Evolutionary conservation across 1,140 invertebrate species (phyloP), one percentile per base, ranked within the genome.

Genomic region (Ctenoplectra terminalis): DNA sequence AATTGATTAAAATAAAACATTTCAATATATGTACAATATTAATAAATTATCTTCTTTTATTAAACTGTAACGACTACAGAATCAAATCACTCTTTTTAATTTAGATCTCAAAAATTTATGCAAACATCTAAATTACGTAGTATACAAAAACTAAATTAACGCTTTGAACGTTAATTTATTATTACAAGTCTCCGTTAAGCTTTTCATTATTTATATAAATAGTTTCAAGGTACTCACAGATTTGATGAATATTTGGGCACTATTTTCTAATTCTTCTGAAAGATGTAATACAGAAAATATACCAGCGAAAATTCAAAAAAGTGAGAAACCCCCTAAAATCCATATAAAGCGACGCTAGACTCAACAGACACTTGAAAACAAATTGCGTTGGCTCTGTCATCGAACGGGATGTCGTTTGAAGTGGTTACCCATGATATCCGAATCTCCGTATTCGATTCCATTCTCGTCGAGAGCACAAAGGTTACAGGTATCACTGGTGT

Each of bases 391-490:
- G 15, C n/a, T 48, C 40, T 48, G 40, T 61, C 71, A 74, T 60
- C 54, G 29, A 58, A 23, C 37, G 40, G 13, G 37, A 6, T 20
- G 26, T 48, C 56, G 20, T 61, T 74, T 48, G 34, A 74, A 74
- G 29, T 26, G 71, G 40, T 46, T 34, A n/a, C 23, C 52, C 50
- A 8, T 34, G 56, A 74, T 34, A 73, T 60, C 40, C 54, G 34
- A 74, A 61, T 61, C 29, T 61, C 15, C 54, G 71, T 60, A 60
- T 43, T 46, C 40, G 71, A 73, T 60, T 73, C 7, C 40, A 46
- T 60, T 31, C 37, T 56, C 34, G 70, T 72, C 40, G 71, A n/a
- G 20, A 43, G 52, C 26, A 60, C 54, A 73, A 73, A 60, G 40
- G 56, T 73, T 17, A 60, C 9, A 56, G 4, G 69, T 52, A 56